Evolutionary conservation across 2,113 vertebrate species (phyloP), one percentile per base, ranked within the genome.

Genomic region (Pardalotus punctatus): DNA sequence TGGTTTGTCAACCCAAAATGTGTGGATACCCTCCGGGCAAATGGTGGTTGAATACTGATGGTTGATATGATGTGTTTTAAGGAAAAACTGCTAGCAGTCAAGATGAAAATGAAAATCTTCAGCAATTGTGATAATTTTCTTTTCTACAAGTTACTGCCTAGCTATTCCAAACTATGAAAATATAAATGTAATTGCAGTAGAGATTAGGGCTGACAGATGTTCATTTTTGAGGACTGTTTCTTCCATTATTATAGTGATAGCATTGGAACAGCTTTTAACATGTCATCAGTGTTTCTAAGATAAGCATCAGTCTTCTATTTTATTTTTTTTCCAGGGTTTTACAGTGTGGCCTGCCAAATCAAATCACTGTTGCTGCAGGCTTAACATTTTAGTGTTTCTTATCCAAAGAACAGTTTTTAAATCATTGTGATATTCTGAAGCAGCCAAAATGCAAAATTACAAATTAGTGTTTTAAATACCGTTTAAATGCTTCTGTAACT

Each of bases 271-370:
- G 40, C 69, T 93, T 96, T 92, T 86, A 88, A 61, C 45, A 6
- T 86, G 35, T 84, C 92, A 81, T 88, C 82, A 84, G 48, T 81
- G 61, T 93, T 96, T 84, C 92, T 86, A 72, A 86, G 92, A 92
- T 96, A 94, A 93, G 56, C 50, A 73, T 86, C 60, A 11, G 35
- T 84, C 43, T 69, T 72, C 42, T 28, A 0, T 1, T 0, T 28
- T 28, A 0, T 1, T 0, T 28, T 51, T 90, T 70, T 69, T 36
- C 27, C 35, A 69, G 64, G 36, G 23, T 88, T 91, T 92, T 76
- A 56, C 25, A n/a, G 24, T 57, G n/a, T 71, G 69, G 28, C 61
- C 88, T 92, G 94, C 85, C 94, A 96, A 96, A 54, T 89, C 94
- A 96, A 96, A 54, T 89, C 5, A 9, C 48, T 94, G 0, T 79